phyloP scores from a whole-genome alignment of 35 echinoderm and acorn worm species.

The Apostichopus japonicus region DNA sequence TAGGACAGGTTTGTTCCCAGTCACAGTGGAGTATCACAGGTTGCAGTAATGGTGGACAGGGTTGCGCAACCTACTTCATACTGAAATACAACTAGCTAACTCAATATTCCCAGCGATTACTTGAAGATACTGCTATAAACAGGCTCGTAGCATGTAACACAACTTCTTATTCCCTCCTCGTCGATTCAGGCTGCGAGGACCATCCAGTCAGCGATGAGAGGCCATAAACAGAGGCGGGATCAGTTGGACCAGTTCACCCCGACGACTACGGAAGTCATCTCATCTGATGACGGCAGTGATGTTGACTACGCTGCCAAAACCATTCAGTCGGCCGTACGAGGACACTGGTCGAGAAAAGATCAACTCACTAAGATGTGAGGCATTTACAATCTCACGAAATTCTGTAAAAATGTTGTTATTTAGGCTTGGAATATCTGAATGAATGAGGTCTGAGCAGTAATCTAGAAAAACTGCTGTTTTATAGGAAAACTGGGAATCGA shows the following conservation, averaged over 20 bases:
- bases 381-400: not conserved
- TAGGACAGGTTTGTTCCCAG: too few species aligned
- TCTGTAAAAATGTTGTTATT: not conserved
- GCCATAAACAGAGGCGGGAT: conserved; percentile 79
- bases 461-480: too few species aligned
- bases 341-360: conserved; percentile 91
- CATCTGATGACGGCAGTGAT: conserved; percentile 71
- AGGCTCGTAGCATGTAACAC: not conserved
- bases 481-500: too few species aligned
- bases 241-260: conserved; percentile 64
- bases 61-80: too few species aligned
- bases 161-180: not conserved
- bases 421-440: too few species aligned
- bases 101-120: too few species aligned
- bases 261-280: conserved; percentile 55
- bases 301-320: conserved; percentile 90
- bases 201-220: conserved; percentile 87
- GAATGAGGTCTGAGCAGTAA: not conserved
- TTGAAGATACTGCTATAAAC: too few species aligned
- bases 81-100: too few species aligned
- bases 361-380: conserved; percentile 77
- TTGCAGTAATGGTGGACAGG: too few species aligned
- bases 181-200: conserved; percentile 72
- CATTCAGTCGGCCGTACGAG: conserved; percentile 92
- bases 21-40: too few species aligned